phyloP scores from a whole-genome alignment of 2,797 vertebrate genomes.

The Artibeus lituratus region DNA sequence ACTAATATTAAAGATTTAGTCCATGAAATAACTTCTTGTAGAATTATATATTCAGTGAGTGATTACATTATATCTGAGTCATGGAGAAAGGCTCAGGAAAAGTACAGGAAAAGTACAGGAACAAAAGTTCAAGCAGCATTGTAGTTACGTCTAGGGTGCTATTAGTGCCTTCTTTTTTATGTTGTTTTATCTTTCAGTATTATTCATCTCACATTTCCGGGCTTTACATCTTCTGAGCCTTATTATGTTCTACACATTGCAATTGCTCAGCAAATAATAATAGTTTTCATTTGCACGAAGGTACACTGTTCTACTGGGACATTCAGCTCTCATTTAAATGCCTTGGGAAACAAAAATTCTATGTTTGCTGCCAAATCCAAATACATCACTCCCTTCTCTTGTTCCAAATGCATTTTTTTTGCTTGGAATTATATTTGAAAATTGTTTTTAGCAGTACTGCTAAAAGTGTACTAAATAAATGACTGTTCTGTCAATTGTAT shows the following conservation, averaged over 20 bases:
- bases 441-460: constrained; percentile 31
- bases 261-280: neutral
- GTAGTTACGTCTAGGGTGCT: neutral
- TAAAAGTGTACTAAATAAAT: constrained; percentile 47
- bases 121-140: neutral
- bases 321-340: constrained; percentile 26
- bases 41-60: neutral
- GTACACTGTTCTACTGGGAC: neutral
- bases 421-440: neutral
- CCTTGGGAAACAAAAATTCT: neutral
- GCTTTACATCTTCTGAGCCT: neutral
- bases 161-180: neutral
- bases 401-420: neutral
- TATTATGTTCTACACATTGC: neutral
- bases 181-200: neutral
- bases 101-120: neutral
- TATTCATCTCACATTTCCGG: neutral
- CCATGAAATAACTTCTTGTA: neutral
- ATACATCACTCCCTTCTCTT: neutral
- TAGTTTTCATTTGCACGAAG: neutral
- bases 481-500: constrained; percentile 66
- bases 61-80: neutral
- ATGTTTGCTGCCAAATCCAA: neutral
- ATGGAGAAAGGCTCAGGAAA: neutral
- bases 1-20: neutral